These are phyloP conservation scores for Holotrichia oblita DNA, from an alignment of 1,140 invertebrate species.

Conservation along the genomic window DNA sequence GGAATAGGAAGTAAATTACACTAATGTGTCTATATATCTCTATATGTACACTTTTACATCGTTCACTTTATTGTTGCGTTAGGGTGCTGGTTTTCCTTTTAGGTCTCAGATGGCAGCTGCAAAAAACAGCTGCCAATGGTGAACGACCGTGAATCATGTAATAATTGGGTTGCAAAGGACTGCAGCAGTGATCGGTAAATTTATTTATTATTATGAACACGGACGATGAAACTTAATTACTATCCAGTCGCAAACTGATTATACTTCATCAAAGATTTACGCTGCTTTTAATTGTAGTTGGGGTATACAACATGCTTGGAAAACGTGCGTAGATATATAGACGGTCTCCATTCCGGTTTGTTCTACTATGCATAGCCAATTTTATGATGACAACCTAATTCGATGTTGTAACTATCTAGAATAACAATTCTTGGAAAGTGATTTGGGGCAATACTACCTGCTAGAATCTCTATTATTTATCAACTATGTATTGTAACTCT, in stretches of 20 bases:
- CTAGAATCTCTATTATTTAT: too few relatives aligned
- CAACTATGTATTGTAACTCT: too few relatives aligned
- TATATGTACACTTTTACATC: too few relatives aligned
- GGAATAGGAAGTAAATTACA: too few relatives aligned
- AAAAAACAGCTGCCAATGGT: slow-evolving; percentile 15
- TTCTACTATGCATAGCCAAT: too few relatives aligned
- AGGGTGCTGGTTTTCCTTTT: background rate
- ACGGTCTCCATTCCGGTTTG: too few relatives aligned
- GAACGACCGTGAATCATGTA: background rate
- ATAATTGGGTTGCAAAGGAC: slow-evolving; percentile 12
- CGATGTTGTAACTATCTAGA: too few relatives aligned
- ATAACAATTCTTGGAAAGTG: too few relatives aligned
- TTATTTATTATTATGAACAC: background rate
- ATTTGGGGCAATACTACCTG: too few relatives aligned
- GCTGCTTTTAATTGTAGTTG: background rate
- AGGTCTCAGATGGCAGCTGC: background rate
- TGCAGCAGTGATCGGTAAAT: background rate
- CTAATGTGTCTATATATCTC: too few relatives aligned
- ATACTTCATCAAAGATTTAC: background rate
- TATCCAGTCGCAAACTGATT: background rate
- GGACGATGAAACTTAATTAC: slow-evolving; percentile 13
- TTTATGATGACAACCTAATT: too few relatives aligned
- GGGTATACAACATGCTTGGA: background rate
- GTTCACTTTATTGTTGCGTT: background rate
- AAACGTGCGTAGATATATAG: background rate